Evolutionary conservation across 1,140 invertebrate species (phyloP), one percentile per base, ranked within the genome.

Genomic region (Euwallacea similis): DNA sequence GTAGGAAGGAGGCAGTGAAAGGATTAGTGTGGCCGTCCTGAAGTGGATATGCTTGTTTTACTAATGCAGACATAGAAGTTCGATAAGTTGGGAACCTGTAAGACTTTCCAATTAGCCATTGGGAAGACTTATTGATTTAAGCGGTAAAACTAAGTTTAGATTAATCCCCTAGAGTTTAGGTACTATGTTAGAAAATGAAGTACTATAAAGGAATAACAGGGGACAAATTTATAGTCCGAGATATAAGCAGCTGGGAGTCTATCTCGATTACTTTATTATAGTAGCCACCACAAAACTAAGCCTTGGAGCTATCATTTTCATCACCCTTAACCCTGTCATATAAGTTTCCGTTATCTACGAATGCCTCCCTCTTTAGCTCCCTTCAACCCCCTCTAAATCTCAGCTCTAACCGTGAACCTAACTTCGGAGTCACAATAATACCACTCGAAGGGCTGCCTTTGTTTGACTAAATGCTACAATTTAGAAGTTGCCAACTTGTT

Each of bases 261-360:
- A 78, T 78, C 75, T 75, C 73, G 76, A 78, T 78, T 76, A 78
- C 74, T 76, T 78, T 76, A 78, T 78, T 76, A 78, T 76, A 72
- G 76, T 76, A 73, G 74, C 75, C 75, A 71, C 76, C 75, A 77
- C 75, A 77, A 78, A 79, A 79, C 79, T 79, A 78, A 79, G 73
- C 78, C 78, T 74, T 73, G 63, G 64, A 75, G 79, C 79, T 80
- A 81, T 81, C 80, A 79, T 81, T 81, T 80, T 81, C 79, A 79
- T 79, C 80, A 81, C 80, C 80, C 80, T 81, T 81, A 81, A 81
- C 80, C 80, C 80, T 81, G 80, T 81, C 80, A 81, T 81, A 81
- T 81, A 81, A 81, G 80, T 81, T 81, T 79, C 77, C 79, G 79
- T 81, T 81, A 81, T 81, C 79, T 79, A 61, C 43, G 56, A 42